phyloP scores from a whole-genome alignment of 1,140 invertebrate species.

The Solen grandis region DNA sequence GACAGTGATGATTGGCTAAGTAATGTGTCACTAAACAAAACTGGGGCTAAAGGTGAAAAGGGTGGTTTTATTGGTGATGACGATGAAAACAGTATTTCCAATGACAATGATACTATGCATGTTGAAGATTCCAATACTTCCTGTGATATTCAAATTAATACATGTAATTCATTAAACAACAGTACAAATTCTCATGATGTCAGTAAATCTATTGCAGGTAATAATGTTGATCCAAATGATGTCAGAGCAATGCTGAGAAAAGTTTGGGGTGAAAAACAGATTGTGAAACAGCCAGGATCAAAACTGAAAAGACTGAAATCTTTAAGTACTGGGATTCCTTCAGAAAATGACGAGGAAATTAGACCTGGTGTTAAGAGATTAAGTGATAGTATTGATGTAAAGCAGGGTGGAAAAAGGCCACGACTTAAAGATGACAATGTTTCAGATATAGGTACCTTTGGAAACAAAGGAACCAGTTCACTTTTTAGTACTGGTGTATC shows the following conservation, averaged over 20 bases:
- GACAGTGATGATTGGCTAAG: constrained; percentile 10
- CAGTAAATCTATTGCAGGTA: not conserved
- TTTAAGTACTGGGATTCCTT: too few species aligned
- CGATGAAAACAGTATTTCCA: not conserved
- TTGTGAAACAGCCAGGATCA: too few species aligned
- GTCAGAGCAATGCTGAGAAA: constrained; percentile 48
- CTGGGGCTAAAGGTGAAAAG: not conserved
- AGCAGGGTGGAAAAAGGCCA: not conserved
- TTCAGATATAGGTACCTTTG: constrained; percentile 2
- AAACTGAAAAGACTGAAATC: too few species aligned
- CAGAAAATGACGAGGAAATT: not conserved
- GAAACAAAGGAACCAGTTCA: not conserved
- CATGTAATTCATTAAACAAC: too few species aligned
- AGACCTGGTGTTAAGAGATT: not conserved
- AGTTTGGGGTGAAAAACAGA: constrained; percentile 50
- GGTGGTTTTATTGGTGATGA: not conserved
- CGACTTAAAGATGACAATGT: not conserved
- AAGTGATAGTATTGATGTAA: not conserved
- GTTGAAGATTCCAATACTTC: not conserved
- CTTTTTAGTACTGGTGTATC: too few species aligned
- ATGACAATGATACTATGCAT: not conserved
- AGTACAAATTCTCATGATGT: not conserved
- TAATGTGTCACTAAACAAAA: constrained; percentile 8
- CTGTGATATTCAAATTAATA: not conserved
- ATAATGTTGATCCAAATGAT: constrained; percentile 23